A percentile compares a stretch with the other conserved stretches of the same genome.
These are phyloP conservation scores for Gallinago media DNA, from an alignment of 2,113 vertebrate genomes.

Conservation along the genomic window DNA sequence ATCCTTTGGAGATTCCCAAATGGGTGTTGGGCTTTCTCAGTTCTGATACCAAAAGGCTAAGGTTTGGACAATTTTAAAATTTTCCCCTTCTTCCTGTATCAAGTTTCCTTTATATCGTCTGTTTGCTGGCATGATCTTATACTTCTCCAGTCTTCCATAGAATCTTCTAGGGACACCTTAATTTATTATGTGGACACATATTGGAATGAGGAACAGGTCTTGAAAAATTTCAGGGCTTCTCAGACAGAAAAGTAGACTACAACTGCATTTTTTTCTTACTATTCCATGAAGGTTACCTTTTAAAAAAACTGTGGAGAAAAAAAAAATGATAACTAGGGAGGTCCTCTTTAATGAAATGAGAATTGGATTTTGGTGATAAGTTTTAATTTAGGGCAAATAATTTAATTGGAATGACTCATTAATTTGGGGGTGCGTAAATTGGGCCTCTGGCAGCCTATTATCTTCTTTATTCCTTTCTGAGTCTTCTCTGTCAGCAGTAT, in stretches of 20 bases:
- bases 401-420: slow-evolving; percentile 66
- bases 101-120: not conserved
- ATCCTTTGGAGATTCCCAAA: not conserved
- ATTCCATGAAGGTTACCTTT: slow-evolving; percentile 16
- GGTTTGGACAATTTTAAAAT: not conserved
- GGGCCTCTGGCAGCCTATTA: slow-evolving; percentile 56
- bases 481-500: not conserved
- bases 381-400: slow-evolving; percentile 67
- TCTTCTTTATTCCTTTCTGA: not conserved
- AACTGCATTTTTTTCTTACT: not conserved
- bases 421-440: slow-evolving; percentile 14
- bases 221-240: not conserved
- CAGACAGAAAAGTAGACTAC: not conserved
- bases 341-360: slow-evolving; percentile 49
- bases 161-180: not conserved
- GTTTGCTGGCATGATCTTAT: not conserved
- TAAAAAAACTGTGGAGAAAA: not conserved
- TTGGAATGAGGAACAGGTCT: not conserved
- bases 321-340: not conserved
- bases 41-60: not conserved
- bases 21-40: not conserved
- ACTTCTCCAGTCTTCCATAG: not conserved
- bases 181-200: not conserved
- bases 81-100: not conserved
- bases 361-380: slow-evolving; percentile 44